Base-by-base conservation (phyloP, 2,797 vertebrate species). In the Rousettus madagascariensis region DNA sequence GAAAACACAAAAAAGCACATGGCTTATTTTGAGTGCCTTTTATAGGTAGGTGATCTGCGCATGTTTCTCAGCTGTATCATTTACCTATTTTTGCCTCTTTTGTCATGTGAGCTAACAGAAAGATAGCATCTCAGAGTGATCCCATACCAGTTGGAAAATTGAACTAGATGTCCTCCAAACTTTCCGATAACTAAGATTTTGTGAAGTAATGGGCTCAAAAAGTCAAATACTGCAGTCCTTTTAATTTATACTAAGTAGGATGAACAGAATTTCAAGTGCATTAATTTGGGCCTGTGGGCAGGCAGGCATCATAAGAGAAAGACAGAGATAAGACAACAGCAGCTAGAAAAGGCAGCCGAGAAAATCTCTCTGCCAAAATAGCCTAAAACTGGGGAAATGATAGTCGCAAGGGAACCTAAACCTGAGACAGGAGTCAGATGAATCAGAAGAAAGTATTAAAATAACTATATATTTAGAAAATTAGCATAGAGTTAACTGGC, bases 231-330 rank as follows among this genome's bases (percentile, higher is more conserved):
- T 94, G 28, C 11, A 87, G 63, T 69, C 51, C 33, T 24, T 66
- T 93, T 95, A 77, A 80, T 95, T 87, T 93, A 87, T 71, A 95
- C 53, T 57, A 87, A 80, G 55, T 30, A 90, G 16, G 9, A 78
- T 80, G 36, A 95, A 80, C 24, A 91, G 53, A 92, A 82, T 94
- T 96, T 88, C 68, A 88, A 92, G 38, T 65, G 55, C 8, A 85
- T 66, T 86, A 77, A n/a, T 71, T 84, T 43, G 72, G 36, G 5
- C 43, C 77, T 90, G 5, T 68, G 22, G 72, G 71, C 24, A 84
- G 55, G 41, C 41, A 22, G 33, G 8, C 17, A 74, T 4, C 61
- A 36, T 16, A 3, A 61, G 6, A 83, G 43, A 75, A 74, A 80
- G 26, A 77, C 6, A 90, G 30, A 86, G 59, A 57, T 36, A 59